phyloP scores from a whole-genome alignment of 2,797 vertebrate genomes.

The Pelodytes ibericus region DNA sequence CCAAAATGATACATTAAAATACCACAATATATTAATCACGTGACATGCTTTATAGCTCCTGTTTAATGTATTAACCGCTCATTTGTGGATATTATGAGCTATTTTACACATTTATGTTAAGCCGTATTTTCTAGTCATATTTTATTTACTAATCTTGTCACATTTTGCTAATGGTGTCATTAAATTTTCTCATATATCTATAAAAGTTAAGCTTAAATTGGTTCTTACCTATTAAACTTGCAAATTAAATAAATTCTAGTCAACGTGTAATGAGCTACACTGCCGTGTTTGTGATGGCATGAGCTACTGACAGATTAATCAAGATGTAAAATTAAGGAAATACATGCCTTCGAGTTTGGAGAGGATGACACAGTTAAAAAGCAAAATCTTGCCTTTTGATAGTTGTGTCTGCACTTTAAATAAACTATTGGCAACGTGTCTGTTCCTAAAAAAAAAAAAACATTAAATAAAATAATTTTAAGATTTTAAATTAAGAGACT shows the following conservation, averaged over 20 bases:
- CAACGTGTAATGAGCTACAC: constrained; percentile 54
- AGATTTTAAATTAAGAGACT: constrained; percentile 15
- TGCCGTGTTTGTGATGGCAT: constrained; percentile 56
- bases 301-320: constrained; percentile 55
- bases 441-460: neutral
- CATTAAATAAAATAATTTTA: neutral
- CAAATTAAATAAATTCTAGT: constrained; percentile 57
- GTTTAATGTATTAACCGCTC: constrained; percentile 28
- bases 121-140: constrained; percentile 45
- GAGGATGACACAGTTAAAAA: constrained; percentile 13
- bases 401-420: constrained; percentile 31
- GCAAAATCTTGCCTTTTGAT: constrained; percentile 26
- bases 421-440: neutral
- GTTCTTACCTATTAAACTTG: constrained; percentile 56
- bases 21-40: too few species aligned
- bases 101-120: constrained; percentile 45
- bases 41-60: too few species aligned
- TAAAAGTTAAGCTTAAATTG: constrained; percentile 55
- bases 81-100: constrained; percentile 27
- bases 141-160: constrained; percentile 56
- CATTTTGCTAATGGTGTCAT: constrained; percentile 52
- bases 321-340: constrained; percentile 56
- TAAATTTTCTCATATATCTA: constrained; percentile 48
- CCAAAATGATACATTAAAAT: too few species aligned
- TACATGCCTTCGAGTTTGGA: constrained; percentile 25